phyloP scores from a whole-genome alignment of 2,888 invertebrate genomes.

The Eutolmus rufibarbis region DNA sequence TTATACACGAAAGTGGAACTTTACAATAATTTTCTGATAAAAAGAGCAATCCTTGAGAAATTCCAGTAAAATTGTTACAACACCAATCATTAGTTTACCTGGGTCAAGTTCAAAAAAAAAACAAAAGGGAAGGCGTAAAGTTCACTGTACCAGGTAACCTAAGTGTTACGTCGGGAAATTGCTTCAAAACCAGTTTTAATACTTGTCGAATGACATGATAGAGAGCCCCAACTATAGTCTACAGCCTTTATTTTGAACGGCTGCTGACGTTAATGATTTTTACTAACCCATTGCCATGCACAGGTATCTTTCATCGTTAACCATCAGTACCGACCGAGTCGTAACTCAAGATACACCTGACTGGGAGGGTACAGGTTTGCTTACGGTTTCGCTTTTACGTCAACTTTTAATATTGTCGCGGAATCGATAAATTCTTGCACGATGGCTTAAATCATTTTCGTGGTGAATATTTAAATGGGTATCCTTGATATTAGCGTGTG shows the following conservation, averaged over 20 bases:
- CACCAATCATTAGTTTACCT: neutral
- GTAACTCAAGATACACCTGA: neutral
- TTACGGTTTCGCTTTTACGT: conserved; percentile 8
- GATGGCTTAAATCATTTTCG: neutral
- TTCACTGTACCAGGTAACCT: neutral
- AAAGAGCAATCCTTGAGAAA: neutral
- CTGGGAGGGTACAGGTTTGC: neutral
- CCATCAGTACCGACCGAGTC: neutral
- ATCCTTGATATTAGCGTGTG: neutral
- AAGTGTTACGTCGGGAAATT: conserved; percentile 4
- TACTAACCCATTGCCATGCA: neutral
- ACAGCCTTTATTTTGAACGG: neutral
- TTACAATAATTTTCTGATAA: neutral
- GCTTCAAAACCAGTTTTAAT: neutral
- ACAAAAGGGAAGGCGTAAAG: neutral
- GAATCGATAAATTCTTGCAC: conserved; percentile 10
- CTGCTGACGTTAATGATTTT: neutral
- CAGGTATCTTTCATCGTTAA: neutral
- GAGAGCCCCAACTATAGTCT: neutral
- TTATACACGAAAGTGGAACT: neutral
- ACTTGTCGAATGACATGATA: neutral
- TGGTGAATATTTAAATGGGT: neutral
- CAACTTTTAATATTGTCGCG: neutral
- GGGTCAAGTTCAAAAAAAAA: neutral
- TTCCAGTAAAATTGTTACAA: neutral